Base-by-base conservation (phyloP, 2,797 vertebrate species). In the Etheostoma nigrum region DNA sequence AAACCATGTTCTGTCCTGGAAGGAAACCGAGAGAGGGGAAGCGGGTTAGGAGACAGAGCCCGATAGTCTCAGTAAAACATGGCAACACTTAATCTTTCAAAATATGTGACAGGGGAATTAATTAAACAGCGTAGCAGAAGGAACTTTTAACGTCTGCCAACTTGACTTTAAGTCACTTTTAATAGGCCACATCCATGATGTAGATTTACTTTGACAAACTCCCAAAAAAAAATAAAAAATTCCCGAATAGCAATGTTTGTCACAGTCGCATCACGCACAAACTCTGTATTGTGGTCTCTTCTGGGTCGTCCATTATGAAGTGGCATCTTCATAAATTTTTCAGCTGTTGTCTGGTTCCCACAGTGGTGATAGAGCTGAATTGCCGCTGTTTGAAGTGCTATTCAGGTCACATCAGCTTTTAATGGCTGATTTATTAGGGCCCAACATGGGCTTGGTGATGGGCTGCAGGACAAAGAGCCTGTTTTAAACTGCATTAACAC, bases 401-500 rank as follows among this genome's bases (percentile, higher is more conserved):
- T 94, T 93, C 91, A 90, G 93, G 94, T 93, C 94, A 94, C 93
- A 93, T 93, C 92, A 92, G 92, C 91, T 90, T 91, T 93, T 93
- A 94, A 94, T 93, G 93, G 88, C 88, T 93, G 93, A 95, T 95
- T 94, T 94, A 94, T 91, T 86, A 86, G 72, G 57, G 78, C 80
- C 89, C 88, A 88, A 91, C 91, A 81, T 87, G 86, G 84, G 89
- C 90, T 86, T 52, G 74, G 79, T 83, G 92, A 92, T 89, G 90
- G 89, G 88, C 85, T 69, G 80, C 88, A 68, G 87, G 89, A 93
- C 94, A 92, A 92, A 93, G 88, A 92, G 90, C 83, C 92, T 90
- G 93, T 91, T 94, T 95, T 94, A 94, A 94, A 94, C 89, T 83
- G 86, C 92, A 94, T 94, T 94, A 94, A 92, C 92, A 91, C 92